Conservation (phyloP, 1,140 invertebrate species). For the Dreissena polymorpha region DNA sequence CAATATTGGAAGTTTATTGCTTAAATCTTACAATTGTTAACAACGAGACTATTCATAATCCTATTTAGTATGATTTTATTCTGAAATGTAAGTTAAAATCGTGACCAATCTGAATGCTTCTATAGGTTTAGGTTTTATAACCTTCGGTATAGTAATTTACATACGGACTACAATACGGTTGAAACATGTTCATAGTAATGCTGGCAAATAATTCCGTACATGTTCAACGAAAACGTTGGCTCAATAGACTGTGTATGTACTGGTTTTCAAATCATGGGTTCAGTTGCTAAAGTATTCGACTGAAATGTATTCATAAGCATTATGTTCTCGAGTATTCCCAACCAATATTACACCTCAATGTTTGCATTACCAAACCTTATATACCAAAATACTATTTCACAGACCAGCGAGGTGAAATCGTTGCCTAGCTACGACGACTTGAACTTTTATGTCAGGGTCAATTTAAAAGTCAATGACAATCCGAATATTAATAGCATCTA, state of each 20-base stretch:
- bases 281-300: background rate
- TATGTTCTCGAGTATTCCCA: background rate
- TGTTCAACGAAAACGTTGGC: background rate
- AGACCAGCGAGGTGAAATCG: slow-evolving; percentile 81
- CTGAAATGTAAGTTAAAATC: no score
- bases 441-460: slow-evolving; percentile 84
- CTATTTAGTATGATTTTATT: no score
- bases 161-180: no score
- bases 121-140: no score
- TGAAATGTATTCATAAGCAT: background rate
- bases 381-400: background rate
- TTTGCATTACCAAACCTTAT: no score
- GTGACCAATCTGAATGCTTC: no score
- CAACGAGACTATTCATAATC: no score
- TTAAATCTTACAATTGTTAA: no score
- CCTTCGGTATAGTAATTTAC: no score
- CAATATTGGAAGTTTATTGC: no score
- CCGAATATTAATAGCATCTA: slow-evolving; percentile 64
- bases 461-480: slow-evolving; percentile 57
- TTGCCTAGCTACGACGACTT: slow-evolving; percentile 91
- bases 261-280: no score
- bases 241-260: no score
- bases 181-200: background rate
- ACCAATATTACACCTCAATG: background rate
- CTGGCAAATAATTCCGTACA: background rate